Conservation (phyloP, 2,797 vertebrate species). For the Chrosomus eos region DNA sequence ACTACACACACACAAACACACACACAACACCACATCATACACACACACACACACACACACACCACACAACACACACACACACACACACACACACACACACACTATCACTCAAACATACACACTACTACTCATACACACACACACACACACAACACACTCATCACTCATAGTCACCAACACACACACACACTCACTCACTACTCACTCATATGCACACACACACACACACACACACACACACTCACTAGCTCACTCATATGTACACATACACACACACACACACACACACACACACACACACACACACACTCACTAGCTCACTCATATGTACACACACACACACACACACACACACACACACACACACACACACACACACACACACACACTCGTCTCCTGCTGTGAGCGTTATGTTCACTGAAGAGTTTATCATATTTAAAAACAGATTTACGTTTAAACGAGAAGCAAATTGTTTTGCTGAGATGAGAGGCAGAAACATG, state of each 20-base stretch:
- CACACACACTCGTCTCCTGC: slow-evolving; percentile 57
- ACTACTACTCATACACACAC: neutral
- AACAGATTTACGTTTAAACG: slow-evolving; percentile 19
- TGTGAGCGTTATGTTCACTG: slow-evolving; percentile 44
- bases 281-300: too few relatives aligned
- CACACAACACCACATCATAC: neutral
- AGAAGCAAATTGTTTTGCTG: slow-evolving; percentile 23
- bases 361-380: too few relatives aligned
- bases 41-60: slow-evolving; percentile 9
- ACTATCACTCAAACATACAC: neutral
- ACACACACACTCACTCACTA: neutral
- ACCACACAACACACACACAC: neutral
- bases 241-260: slow-evolving; percentile 34
- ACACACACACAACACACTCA: too few relatives aligned
- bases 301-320: too few relatives aligned
- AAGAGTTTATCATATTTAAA: slow-evolving; percentile 46
- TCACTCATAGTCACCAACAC: too few relatives aligned
- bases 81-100: neutral
- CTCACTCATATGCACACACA: slow-evolving; percentile 35
- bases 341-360: too few relatives aligned
- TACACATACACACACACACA: too few relatives aligned
- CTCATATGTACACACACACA: too few relatives aligned
- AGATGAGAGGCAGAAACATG: slow-evolving; percentile 20
- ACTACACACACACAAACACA: neutral
- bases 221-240: too few relatives aligned